Evolutionary conservation across 2,797 vertebrate species (phyloP), one percentile per base, ranked within the genome.

Genomic region (Rhinatrema bivittatum): DNA sequence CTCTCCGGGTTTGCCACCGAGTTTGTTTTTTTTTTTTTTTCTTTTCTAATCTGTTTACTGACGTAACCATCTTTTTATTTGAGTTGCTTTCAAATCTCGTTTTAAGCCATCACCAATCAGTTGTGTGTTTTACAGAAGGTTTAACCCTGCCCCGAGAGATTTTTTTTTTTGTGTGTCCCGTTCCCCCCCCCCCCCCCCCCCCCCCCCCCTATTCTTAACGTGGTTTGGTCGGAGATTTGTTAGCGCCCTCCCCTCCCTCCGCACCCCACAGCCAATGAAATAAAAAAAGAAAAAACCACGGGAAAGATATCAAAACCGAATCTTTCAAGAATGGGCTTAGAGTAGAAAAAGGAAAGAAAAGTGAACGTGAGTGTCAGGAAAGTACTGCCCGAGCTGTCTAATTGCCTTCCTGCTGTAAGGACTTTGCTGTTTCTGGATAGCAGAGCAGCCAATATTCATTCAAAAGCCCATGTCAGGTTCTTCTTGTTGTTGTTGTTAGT

Each of bases 11-110:
- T 58, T 12, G 46, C 7, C 16, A 35, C 20, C 32, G 2, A 37
- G 18, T 30, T 28, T 15, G 23, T 8, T 25, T 23, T 23, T 7
- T n/a, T n/a, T n/a, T 50, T 39, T 47, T 56, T 33, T 41, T 44
- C 18, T 49, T 50, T 41, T 48, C 65, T 64, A 79, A 87, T 86
- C 86, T 88, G 68, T 77, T 70, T 71, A 78, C 86, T 90, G 85
- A 91, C 88, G 89, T 91, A 65, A 82, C 79, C 72, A 73, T 87
- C 84, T 90, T 88, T 60, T 87, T 85, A 87, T 94, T 91, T 88
- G 88, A 88, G 87, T 88, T 85, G 78, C 68, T 84, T 87, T 87
- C 67, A 81, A 87, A 87, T 89, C 87, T 87, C 74, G 79, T 88
- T 83, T 85, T 79, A 65, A 76, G 81, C 79, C 68, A 74, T 90